A percentile compares a stretch with the other conserved stretches of the same genome.
Conservation (phyloP, 2,888 invertebrate genomes). For the Eudemis profundana region DNA sequence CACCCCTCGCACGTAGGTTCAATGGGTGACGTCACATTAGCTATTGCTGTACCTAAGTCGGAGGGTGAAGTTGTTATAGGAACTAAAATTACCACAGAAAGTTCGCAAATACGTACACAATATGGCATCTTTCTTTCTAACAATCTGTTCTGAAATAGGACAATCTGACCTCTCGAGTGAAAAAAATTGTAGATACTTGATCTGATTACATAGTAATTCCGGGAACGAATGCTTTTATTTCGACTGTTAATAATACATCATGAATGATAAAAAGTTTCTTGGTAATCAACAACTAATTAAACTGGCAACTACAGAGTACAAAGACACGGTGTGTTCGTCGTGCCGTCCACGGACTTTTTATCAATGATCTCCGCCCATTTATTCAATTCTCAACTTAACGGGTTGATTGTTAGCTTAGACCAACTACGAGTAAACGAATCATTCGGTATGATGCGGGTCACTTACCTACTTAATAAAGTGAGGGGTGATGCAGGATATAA, state of each 20-base stretch:
- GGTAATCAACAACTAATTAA: too few relatives aligned
- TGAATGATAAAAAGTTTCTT: too few relatives aligned
- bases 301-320: not conserved
- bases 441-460: conserved; percentile 19
- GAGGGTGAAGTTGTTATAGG: not conserved
- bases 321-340: not conserved
- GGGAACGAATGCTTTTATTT: too few relatives aligned
- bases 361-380: conserved; percentile 13
- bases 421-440: conserved; percentile 1
- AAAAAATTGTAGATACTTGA: too few relatives aligned
- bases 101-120: not conserved
- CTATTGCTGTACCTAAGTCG: conserved; percentile 9
- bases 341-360: conserved; percentile 4
- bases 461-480: conserved; percentile 24
- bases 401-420: conserved; percentile 23
- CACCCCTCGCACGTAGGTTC: conserved; percentile 30
- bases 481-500: not conserved
- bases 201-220: too few relatives aligned
- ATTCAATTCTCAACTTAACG: conserved; percentile 19
- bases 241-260: too few relatives aligned
- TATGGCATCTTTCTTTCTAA: too few relatives aligned
- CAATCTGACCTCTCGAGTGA: too few relatives aligned
- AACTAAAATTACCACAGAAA: conserved; percentile 10
- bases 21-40: conserved; percentile 37
- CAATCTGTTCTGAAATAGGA: too few relatives aligned